These are phyloP conservation scores for Synergus gifuensis DNA, from an alignment of 2,888 invertebrate species.

Conservation along the genomic window DNA sequence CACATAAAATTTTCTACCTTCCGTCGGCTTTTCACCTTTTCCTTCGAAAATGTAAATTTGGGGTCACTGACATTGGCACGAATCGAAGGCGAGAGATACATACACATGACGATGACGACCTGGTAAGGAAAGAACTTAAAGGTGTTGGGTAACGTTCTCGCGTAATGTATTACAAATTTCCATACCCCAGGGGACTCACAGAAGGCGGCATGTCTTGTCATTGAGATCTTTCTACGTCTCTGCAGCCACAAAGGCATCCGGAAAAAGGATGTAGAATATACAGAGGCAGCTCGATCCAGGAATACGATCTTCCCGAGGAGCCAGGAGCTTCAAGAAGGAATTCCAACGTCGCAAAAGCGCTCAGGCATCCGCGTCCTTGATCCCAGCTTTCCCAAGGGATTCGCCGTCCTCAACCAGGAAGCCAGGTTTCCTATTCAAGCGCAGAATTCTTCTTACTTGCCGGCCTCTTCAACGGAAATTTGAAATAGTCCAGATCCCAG, in stretches of 20 bases:
- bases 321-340: slow-evolving; percentile 16
- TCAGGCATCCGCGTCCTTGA: slow-evolving; percentile 23
- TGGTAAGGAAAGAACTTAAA: not conserved
- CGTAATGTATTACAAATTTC: slow-evolving; percentile 24
- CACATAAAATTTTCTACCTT: slow-evolving; percentile 12
- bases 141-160: slow-evolving; percentile 1
- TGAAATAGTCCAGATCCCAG: slow-evolving; percentile 19
- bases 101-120: not conserved
- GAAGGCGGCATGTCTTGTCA: slow-evolving; percentile 26
- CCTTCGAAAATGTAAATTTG: slow-evolving; percentile 65
- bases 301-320: slow-evolving; percentile 10
- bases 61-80: slow-evolving; percentile 61
- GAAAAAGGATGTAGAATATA: slow-evolving; percentile 29
- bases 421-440: slow-evolving; percentile 1
- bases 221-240: slow-evolving; percentile 34
- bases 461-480: slow-evolving; percentile 29
- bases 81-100: slow-evolving; percentile 16
- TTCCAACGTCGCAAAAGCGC: slow-evolving; percentile 4
- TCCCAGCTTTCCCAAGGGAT: not conserved
- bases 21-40: slow-evolving; percentile 55
- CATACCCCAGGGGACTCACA: slow-evolving; percentile 30
- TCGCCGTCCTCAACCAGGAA: not conserved
- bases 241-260: slow-evolving; percentile 3
- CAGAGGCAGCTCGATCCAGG: not conserved
- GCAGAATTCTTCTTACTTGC: slow-evolving; percentile 5